Percentiles rank a stretch among this genome's conserved stretches.
phyloP scores from a whole-genome alignment of 2,113 vertebrate genomes.

The Caranx melampygus region DNA sequence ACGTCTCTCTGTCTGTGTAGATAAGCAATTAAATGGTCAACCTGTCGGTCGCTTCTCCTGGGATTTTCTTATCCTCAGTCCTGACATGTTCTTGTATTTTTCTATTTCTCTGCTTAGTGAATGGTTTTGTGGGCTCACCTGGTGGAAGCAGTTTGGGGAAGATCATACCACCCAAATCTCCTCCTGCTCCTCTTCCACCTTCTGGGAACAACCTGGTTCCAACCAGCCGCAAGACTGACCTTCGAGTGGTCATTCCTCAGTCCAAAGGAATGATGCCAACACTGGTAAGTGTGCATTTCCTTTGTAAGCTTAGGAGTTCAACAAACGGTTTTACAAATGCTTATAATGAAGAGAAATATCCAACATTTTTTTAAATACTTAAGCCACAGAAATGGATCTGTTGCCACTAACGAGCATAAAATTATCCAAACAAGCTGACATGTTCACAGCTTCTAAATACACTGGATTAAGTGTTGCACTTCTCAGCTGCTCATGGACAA shows the following conservation, averaged over 20 bases:
- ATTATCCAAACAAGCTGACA: background rate
- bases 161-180: conserved; percentile 90
- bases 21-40: background rate
- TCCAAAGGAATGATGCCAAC: conserved; percentile 93
- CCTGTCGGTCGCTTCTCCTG: background rate
- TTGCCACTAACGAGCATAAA: background rate
- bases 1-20: background rate
- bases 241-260: conserved; percentile 93
- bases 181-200: conserved; percentile 88
- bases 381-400: background rate
- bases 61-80: background rate
- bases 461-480: background rate
- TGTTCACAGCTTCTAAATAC: background rate
- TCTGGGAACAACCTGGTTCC: conserved; percentile 83
- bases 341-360: background rate
- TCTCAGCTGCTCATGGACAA: background rate
- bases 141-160: conserved; percentile 88
- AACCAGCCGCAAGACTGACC: conserved; percentile 90
- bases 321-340: background rate
- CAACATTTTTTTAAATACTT: background rate
- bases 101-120: conserved; percentile 81
- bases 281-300: conserved; percentile 81
- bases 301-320: background rate
- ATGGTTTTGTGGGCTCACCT: conserved; percentile 88
- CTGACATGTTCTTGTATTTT: background rate